Evolutionary conservation across 2,797 vertebrate genomes (phyloP), one percentile per base, ranked within the genome.

Genomic region (Coreius guichenoti): DNA sequence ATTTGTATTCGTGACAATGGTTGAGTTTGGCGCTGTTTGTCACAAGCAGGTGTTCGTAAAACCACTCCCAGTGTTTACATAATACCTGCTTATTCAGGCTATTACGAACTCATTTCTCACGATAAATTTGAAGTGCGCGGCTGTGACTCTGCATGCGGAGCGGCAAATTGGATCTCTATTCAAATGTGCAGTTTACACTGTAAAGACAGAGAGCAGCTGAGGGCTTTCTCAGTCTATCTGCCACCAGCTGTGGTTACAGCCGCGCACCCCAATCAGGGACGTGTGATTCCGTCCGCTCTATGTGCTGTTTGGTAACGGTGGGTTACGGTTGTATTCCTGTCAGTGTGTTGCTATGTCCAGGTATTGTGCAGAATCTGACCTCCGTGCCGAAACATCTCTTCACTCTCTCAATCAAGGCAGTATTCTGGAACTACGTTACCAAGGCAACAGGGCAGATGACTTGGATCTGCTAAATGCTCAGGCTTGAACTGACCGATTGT

Each of bases 401-500:
- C 58, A 78, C 89, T 88, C 87, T 89, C 87, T 90, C 89, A 91
- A 83, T 92, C 88, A 92, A 90, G 61, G 88, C 67, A 81, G 86
- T 87, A 85, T 88, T 88, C 85, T 87, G 70, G 80, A 83, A 84
- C 83, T 58, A 84, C 51, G 89, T 92, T 92, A 82, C 92, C 89
- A 91, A 86, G 92, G 90, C 86, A 93, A 94, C 92, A 87, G 84
- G 36, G 78, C 87, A 84, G 85, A 82, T 86, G 77, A 82, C 79
- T 85, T 86, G n/a, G 80, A 82, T 82, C 58, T 75, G 87, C 82
- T 87, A 88, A 88, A 89, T 63, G 81, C 76, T 79, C 9, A 13
- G 77, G 81, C 86, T 89, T 86, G 65, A 86, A 87, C 84, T 75
- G 81, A 90, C 75, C 75, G 54, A 81, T 86, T 86, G 80, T 85